Evolutionary conservation across 2,888 invertebrate genomes (phyloP).

Genomic region (Crocallis elinguaria): DNA sequence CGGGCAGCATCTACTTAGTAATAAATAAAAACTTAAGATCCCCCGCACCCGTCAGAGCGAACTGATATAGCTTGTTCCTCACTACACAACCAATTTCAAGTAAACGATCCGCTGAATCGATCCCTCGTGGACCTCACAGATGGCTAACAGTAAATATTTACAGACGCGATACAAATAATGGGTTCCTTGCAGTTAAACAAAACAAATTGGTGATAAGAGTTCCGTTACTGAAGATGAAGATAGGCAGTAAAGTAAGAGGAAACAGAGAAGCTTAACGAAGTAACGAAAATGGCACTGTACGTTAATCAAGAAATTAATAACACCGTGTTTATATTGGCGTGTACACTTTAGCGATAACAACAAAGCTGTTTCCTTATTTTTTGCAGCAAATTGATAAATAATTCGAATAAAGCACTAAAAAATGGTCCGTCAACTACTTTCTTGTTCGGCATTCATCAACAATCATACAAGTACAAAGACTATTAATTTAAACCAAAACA

Average conservation of each 20-base stretch:
- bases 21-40: slow-evolving; percentile 75
- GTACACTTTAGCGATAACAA: neutral
- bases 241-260: slow-evolving; percentile 2
- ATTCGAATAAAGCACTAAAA: no score
- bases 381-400: no score
- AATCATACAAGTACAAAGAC: no score
- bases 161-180: slow-evolving; percentile 25
- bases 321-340: neutral
- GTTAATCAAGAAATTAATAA: slow-evolving; percentile 2
- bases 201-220: slow-evolving; percentile 10
- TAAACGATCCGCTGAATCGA: slow-evolving; percentile 34
- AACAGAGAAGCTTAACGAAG: neutral
- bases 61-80: no score
- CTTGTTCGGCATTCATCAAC: no score
- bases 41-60: slow-evolving; percentile 67
- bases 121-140: slow-evolving; percentile 31
- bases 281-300: slow-evolving; percentile 1
- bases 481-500: no score
- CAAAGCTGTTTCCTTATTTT: neutral
- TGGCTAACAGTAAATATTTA: slow-evolving; percentile 31
- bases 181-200: slow-evolving; percentile 19
- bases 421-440: no score
- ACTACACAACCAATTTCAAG: slow-evolving; percentile 48
- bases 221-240: slow-evolving; percentile 11
- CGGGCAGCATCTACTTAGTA: no score